Conservation (phyloP, 2,888 invertebrate genomes). For the Alviniconcha strummeri region DNA sequence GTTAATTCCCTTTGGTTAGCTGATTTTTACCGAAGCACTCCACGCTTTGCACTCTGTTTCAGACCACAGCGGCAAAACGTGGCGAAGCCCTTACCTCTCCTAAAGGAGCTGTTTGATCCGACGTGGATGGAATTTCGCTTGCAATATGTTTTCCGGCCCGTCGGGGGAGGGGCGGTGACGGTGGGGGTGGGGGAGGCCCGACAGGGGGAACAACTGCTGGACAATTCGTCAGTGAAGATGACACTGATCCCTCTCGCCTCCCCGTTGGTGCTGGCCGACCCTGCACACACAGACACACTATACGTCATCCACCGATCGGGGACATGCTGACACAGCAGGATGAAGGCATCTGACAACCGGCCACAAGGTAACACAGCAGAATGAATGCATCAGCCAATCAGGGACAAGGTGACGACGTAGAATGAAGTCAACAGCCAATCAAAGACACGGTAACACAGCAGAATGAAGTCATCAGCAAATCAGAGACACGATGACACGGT, state of each 20-base stretch:
- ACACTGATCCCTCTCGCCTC: slow-evolving; percentile 51
- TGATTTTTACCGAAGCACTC: too few relatives aligned
- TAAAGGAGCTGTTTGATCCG: neutral
- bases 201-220: neutral
- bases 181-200: neutral
- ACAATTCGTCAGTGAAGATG: slow-evolving; percentile 51
- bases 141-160: neutral
- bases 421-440: neutral
- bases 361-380: neutral
- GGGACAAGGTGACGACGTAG: neutral
- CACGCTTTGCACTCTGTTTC: too few relatives aligned
- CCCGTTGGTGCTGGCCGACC: slow-evolving; percentile 43
- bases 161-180: neutral
- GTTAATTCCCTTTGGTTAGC: too few relatives aligned
- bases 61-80: too few relatives aligned
- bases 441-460: neutral
- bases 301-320: neutral
- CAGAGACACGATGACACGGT: neutral
- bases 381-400: neutral
- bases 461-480: neutral
- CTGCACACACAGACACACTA: neutral
- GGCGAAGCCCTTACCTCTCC: neutral
- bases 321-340: neutral
- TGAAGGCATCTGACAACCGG: neutral
- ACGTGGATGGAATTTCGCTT: slow-evolving; percentile 20